Conservation (phyloP, 2,113 vertebrate species). For the Paralichthys olivaceus region DNA sequence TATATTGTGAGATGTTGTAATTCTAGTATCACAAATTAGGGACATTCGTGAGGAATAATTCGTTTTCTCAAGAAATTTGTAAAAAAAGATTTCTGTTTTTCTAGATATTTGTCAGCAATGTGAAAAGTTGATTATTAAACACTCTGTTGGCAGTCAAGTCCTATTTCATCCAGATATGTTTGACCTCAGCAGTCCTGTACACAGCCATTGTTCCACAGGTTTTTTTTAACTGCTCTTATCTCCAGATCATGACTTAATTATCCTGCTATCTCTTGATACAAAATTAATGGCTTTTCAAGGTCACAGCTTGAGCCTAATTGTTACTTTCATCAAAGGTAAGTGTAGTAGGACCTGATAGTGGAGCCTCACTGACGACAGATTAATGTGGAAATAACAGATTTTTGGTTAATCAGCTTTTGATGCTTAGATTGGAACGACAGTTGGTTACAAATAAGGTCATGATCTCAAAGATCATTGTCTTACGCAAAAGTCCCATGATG, state of each 20-base stretch:
- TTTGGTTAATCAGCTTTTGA: conserved; percentile 17
- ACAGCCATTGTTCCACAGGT: conserved; percentile 31
- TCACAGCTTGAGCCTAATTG: conserved; percentile 51
- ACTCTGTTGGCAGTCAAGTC: background rate
- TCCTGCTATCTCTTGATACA: conserved; percentile 57
- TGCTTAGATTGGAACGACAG: background rate
- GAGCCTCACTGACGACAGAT: conserved; percentile 19
- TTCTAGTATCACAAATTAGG: background rate
- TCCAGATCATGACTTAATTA: conserved; percentile 50
- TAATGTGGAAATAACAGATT: conserved; percentile 9
- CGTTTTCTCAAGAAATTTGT: background rate
- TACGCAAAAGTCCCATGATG: background rate
- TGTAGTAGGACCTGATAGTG: conserved; percentile 11
- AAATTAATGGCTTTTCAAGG: conserved; percentile 66
- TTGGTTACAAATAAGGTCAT: background rate
- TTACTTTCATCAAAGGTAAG: conserved; percentile 38
- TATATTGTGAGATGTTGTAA: background rate
- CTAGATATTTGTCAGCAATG: background rate
- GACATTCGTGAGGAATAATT: background rate
- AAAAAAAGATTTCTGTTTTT: background rate
- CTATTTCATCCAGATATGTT: conserved; percentile 6
- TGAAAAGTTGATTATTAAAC: conserved; percentile 11
- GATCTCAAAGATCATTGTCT: background rate
- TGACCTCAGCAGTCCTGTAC: conserved; percentile 38
- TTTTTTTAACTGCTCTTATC: conserved; percentile 44